Evolutionary conservation across 2,888 invertebrate species (phyloP), one percentile per base, ranked within the genome.

Genomic region (Xestia ashworthii): DNA sequence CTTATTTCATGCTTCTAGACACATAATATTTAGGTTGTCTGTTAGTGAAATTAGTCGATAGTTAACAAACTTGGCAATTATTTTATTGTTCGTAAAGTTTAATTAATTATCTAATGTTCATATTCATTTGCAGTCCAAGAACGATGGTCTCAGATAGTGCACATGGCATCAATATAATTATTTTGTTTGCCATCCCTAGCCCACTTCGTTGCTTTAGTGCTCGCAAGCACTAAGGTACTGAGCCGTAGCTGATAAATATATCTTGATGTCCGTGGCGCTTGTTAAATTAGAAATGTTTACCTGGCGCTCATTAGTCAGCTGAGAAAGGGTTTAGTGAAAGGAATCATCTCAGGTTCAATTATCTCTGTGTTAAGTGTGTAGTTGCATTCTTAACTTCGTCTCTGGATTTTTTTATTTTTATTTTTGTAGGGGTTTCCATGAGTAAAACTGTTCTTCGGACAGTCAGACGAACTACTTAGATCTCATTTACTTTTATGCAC

Each of bases 281-380:
- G 38, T 48, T 19, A n/a, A 48, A 48, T 25, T 25, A 48, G n/a
- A 58, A 38, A 41, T n/a, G 16, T 55, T 48, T 60, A 60, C 46
- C 0, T 19, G 19, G 38, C n/a, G 9, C 22, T 16, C 14, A 44
- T 76, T 32, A 32, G n/a, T 41, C 5, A 50, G 41, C 41, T 62
- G 25, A 32, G 48, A 75, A 41, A 74, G 75, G 60, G 60, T 25
- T 6, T 5, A 76, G 76, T 60, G 60, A 74, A 75, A 32, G 60
- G 48, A 50, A 32, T n/a, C 44, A 5, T n/a, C 5, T 50, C 32
- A 44, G 50, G 76, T 75, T 76, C 25, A 76, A 44, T 50, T 9
- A 62, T 60, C 74, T 22, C 8, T 60, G 12, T 62, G 41, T 16
- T 16, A 48, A 8, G 9, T 38, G 1, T 5, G 9, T 16, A 38